Conservation (phyloP, 2,797 vertebrate genomes). For the Hydrophis major region DNA sequence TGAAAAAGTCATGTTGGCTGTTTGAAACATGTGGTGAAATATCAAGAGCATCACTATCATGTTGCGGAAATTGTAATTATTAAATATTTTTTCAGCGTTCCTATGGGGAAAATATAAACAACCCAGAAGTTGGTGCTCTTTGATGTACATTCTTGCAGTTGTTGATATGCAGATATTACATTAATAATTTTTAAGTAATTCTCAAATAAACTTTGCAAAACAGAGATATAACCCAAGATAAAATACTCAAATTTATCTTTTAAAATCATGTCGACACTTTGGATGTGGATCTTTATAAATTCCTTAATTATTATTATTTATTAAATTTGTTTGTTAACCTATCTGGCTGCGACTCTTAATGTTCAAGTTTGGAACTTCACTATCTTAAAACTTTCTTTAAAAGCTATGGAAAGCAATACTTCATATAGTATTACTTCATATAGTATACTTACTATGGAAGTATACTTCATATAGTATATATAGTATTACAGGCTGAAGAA, state of each 20-base stretch:
- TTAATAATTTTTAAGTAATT: background rate
- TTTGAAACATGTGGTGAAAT: constrained; percentile 7
- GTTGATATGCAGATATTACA: background rate
- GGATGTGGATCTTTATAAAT: background rate
- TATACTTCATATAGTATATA: background rate
- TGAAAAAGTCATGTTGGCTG: background rate
- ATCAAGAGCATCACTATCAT: background rate
- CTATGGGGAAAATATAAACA: background rate
- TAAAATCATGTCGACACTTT: background rate
- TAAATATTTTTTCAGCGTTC: constrained; percentile 5
- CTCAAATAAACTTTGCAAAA: background rate
- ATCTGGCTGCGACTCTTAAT: background rate
- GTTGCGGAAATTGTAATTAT: constrained; percentile 24
- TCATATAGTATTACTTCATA: background rate
- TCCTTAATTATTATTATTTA: background rate
- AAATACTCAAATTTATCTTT: background rate
- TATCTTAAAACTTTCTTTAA: background rate
- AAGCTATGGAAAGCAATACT: background rate
- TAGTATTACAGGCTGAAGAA: background rate
- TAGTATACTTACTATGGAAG: too few relatives aligned
- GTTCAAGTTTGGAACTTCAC: background rate
- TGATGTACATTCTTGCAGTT: background rate
- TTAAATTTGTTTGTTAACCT: background rate
- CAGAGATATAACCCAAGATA: background rate
- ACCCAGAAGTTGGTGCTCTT: background rate